phyloP scores from a whole-genome alignment of 2,113 vertebrate genomes.

The Leptodactylus fuscus region DNA sequence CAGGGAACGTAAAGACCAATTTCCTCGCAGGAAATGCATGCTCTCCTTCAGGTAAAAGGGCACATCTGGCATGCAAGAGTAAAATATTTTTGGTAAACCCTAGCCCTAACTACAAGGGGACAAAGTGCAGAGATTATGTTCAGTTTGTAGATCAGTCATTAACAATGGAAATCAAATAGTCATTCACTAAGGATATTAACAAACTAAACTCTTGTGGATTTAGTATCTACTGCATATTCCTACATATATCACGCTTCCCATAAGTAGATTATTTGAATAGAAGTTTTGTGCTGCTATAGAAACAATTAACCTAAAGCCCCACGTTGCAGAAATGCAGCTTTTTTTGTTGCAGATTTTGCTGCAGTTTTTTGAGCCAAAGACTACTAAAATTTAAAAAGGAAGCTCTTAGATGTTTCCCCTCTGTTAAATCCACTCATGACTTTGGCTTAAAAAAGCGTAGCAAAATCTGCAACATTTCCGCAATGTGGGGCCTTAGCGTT shows the following conservation, averaged over 20 bases:
- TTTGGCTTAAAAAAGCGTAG: too few species aligned
- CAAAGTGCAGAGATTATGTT: neutral
- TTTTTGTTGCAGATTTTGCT: too few species aligned
- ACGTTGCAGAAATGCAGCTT: too few species aligned
- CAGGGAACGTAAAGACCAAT: constrained; percentile 35
- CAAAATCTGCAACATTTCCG: too few species aligned
- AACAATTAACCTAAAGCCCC: too few species aligned
- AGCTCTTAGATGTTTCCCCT: too few species aligned
- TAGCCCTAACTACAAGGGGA: neutral
- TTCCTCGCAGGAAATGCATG: constrained; percentile 53
- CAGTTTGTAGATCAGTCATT: neutral
- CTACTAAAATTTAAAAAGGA: too few species aligned
- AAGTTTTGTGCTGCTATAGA: neutral
- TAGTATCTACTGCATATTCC: neutral
- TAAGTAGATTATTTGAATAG: neutral
- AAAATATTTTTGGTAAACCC: neutral
- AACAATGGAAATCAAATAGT: neutral
- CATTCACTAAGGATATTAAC: neutral
- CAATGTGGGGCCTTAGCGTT: too few species aligned
- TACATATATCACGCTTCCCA: neutral
- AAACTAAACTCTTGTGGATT: neutral
- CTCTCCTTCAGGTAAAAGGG: constrained; percentile 38
- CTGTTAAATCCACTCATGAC: too few species aligned
- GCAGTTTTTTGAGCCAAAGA: too few species aligned
- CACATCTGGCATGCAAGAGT: constrained; percentile 16